A percentile compares a stretch with the other conserved stretches of the same genome.
Conservation (phyloP, 2,797 vertebrate genomes). For the Erpetoichthys calabaricus region DNA sequence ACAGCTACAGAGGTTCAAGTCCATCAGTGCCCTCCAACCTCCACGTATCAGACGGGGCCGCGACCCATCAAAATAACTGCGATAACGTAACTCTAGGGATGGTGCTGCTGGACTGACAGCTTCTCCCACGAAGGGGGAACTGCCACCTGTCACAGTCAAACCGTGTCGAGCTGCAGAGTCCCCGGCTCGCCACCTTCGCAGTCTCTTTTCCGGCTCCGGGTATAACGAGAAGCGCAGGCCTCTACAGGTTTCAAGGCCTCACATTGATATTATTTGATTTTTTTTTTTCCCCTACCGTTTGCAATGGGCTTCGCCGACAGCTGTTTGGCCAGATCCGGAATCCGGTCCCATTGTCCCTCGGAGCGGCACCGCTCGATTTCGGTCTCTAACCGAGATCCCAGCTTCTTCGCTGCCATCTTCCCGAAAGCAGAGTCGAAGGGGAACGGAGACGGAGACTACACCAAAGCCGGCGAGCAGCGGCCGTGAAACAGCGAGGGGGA, state of each 20-base stretch:
- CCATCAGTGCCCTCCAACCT: no score
- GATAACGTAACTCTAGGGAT: no score
- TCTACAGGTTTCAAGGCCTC: not conserved
- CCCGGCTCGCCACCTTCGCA: constrained; percentile 19
- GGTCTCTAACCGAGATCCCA: constrained; percentile 79
- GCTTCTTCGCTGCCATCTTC: constrained; percentile 81
- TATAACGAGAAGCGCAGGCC: no score
- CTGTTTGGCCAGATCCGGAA: constrained; percentile 80
- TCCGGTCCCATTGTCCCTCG: constrained; percentile 83
- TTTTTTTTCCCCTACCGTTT: constrained; percentile 52
- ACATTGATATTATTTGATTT: not conserved
- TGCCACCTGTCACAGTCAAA: no score
- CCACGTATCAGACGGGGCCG: no score
- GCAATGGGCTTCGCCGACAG: constrained; percentile 83
- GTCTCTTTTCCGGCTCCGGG: constrained; percentile 23
- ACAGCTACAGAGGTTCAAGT: no score
- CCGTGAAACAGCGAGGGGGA: constrained; percentile 7
- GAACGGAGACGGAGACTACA: constrained; percentile 14
- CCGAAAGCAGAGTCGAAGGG: constrained; percentile 6
- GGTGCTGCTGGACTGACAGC: no score
- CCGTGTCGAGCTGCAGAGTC: constrained; percentile 26
- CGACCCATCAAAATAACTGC: no score
- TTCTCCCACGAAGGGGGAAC: no score
- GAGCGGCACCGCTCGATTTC: constrained; percentile 89
- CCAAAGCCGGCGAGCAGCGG: constrained; percentile 12